Conservation (phyloP, 2,888 invertebrate genomes). For the Clunio marinus region DNA sequence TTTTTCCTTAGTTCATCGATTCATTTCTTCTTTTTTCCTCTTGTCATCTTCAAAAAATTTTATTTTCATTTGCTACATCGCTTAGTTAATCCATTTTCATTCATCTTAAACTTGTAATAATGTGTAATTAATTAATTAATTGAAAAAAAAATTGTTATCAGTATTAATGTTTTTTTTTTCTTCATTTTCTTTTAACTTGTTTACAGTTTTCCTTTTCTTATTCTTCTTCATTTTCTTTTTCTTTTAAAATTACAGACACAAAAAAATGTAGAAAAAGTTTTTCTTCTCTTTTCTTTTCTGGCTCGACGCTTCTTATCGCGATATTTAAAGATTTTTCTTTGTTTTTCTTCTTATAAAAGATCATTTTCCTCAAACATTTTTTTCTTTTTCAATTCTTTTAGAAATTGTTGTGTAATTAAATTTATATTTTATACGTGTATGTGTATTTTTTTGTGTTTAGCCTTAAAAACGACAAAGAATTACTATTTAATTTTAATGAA, state of each 20-base stretch:
- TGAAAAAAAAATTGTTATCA: constrained; percentile 28
- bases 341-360: not conserved
- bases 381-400: constrained; percentile 14
- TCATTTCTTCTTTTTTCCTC: constrained; percentile 8
- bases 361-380: not conserved
- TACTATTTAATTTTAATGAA: constrained; percentile 13
- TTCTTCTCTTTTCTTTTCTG: not conserved
- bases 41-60: constrained; percentile 34
- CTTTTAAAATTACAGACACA: constrained; percentile 18
- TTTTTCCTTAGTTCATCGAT: constrained; percentile 26
- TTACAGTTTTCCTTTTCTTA: not conserved
- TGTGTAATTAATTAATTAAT: constrained; percentile 33
- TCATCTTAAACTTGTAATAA: constrained; percentile 22
- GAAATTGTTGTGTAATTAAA: constrained; percentile 19
- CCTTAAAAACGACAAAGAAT: constrained; percentile 15
- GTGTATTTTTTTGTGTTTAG: constrained; percentile 11
- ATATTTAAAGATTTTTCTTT: constrained; percentile 12
- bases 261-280: constrained; percentile 17
- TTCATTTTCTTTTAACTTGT: not conserved
- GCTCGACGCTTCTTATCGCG: not conserved
- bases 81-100: constrained; percentile 7
- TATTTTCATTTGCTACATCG: constrained; percentile 15
- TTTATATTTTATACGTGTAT: constrained; percentile 1
- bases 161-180: constrained; percentile 16
- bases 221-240: not conserved